phyloP scores from a whole-genome alignment of 2,113 vertebrate genomes.

The Jacana jacana region DNA sequence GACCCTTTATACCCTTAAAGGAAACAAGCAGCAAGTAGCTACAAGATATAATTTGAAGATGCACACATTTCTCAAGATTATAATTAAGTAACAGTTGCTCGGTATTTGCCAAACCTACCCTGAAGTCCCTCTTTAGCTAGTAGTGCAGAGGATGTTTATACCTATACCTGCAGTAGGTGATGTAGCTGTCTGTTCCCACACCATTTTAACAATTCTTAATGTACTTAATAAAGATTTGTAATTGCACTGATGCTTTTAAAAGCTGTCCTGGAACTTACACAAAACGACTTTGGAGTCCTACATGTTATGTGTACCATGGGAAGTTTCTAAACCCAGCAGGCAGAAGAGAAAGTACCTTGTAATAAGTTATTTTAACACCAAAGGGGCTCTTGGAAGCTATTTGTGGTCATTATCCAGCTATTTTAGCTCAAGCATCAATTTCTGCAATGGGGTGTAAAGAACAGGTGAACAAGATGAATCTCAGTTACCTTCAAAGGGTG shows the following conservation, averaged over 20 bases:
- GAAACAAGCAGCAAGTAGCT: neutral
- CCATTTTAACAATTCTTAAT: neutral
- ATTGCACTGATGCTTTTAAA: neutral
- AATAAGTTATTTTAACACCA: slow-evolving; percentile 12
- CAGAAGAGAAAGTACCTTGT: neutral
- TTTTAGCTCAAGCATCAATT: slow-evolving; percentile 64
- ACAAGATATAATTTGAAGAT: neutral
- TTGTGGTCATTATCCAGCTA: slow-evolving; percentile 53
- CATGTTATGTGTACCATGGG: neutral
- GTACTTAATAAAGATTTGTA: neutral
- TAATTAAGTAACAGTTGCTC: neutral
- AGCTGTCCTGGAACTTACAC: neutral
- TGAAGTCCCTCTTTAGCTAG: neutral
- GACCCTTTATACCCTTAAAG: neutral
- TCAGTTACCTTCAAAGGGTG: slow-evolving; percentile 56
- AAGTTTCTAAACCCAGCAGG: neutral
- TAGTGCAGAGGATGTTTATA: neutral
- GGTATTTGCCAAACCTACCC: neutral
- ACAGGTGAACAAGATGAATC: slow-evolving; percentile 52
- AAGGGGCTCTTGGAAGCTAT: slow-evolving; percentile 22
- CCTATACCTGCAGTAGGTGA: neutral
- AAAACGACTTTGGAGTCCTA: neutral
- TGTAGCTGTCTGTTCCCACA: neutral
- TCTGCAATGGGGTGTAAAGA: slow-evolving; percentile 42
- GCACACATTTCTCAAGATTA: neutral